Percentiles rank a stretch among this genome's conserved stretches.
These are phyloP conservation scores for Leptinotarsa lineolata DNA, from an alignment of 1,140 invertebrate genomes.

Conservation along the genomic window DNA sequence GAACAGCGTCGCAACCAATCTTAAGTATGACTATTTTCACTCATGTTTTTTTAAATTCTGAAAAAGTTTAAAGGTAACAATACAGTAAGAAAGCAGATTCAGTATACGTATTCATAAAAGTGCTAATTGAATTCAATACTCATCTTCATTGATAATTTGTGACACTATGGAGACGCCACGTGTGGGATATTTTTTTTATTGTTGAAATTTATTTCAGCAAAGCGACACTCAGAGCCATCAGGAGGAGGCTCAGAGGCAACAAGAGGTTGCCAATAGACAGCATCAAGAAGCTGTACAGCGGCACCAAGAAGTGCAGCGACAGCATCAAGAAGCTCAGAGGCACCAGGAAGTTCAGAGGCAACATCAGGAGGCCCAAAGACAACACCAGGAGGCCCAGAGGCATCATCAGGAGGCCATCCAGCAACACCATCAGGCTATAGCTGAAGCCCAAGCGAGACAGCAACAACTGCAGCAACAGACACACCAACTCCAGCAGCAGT, in stretches of 20 bases:
- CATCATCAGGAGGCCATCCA: slow-evolving; percentile 45
- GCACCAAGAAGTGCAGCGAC: slow-evolving; percentile 47
- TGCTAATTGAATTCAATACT: too few relatives aligned
- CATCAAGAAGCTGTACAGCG: slow-evolving; percentile 48
- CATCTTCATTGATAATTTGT: too few relatives aligned
- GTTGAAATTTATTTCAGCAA: slow-evolving; percentile 32
- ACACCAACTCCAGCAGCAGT: slow-evolving; percentile 30
- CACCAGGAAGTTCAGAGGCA: slow-evolving; percentile 47
- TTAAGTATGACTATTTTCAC: too few relatives aligned
- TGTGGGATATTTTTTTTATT: too few relatives aligned
- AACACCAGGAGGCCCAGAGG: slow-evolving; percentile 37
- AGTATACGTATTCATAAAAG: too few relatives aligned
- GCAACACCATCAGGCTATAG: slow-evolving; percentile 45
- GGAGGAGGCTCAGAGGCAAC: slow-evolving; percentile 46
- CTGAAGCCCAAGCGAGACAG: slow-evolving; percentile 46
- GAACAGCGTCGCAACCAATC: too few relatives aligned
- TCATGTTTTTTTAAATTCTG: too few relatives aligned
- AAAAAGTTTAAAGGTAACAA: too few relatives aligned
- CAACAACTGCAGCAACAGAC: slow-evolving; percentile 39
- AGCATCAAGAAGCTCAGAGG: slow-evolving; percentile 51
- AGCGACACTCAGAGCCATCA: slow-evolving; percentile 43
- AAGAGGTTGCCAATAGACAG: slow-evolving; percentile 45
- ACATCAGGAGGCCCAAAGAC: slow-evolving; percentile 43
- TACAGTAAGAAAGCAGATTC: too few relatives aligned
- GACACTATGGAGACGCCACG: too few relatives aligned